Conservation (phyloP, 92 coral and sea anemone genomes). For the Porites divaricata region DNA sequence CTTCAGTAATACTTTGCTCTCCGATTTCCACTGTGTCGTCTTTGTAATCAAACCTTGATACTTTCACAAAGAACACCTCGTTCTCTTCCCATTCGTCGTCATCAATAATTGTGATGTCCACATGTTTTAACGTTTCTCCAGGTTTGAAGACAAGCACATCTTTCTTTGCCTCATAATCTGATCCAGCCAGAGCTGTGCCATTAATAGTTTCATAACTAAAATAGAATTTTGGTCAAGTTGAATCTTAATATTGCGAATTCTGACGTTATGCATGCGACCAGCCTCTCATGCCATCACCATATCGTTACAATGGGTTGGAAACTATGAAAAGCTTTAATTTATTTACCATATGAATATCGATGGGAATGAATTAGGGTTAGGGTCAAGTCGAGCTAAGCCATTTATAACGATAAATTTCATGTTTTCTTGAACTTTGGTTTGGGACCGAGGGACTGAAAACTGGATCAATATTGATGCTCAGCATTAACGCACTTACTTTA, state of each 20-base stretch:
- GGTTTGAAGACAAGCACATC: conserved; percentile 94
- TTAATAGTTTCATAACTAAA: conserved; percentile 92
- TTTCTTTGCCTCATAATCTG: conserved; percentile 87
- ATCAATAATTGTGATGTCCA: conserved; percentile 90
- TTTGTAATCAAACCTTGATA: conserved; percentile 78
- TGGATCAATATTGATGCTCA: neutral
- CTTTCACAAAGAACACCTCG: conserved; percentile 92
- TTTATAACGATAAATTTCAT: too few relatives aligned
- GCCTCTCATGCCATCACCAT: too few relatives aligned
- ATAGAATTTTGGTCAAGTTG: neutral
- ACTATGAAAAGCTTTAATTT: too few relatives aligned
- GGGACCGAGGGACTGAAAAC: neutral
- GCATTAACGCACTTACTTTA: conserved; percentile 66
- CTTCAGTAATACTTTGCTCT: conserved; percentile 86
- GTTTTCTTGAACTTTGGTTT: neutral
- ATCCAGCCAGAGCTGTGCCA: conserved; percentile 86
- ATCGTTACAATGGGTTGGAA: too few relatives aligned
- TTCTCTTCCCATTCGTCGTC: conserved; percentile 99
- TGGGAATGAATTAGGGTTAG: too few relatives aligned
- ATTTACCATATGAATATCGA: too few relatives aligned
- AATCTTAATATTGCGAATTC: too few relatives aligned
- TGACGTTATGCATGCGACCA: too few relatives aligned
- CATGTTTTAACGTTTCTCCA: conserved; percentile 84
- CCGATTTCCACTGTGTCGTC: conserved; percentile 79
- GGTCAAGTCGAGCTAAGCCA: too few relatives aligned